Percentiles rank a stretch among this genome's conserved stretches.
phyloP scores from a whole-genome alignment of 2,113 vertebrate species.

The human (Homo sapiens) region GRCh38 chr20:42328501-42329000 shows the following conservation, averaged over 20 bases:
- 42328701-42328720: neutral
- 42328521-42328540: neutral
- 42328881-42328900: conserved; percentile 54
- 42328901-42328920: conserved; percentile 66
- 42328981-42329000: neutral
- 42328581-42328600: neutral
- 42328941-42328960: conserved; percentile 10
- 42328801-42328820: neutral
- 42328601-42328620: conserved; percentile 22
- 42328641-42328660: neutral
- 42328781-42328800: neutral
- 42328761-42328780: neutral
- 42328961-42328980: neutral
- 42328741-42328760: neutral
- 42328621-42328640: neutral
- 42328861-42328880: conserved; percentile 50
- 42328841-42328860: neutral
- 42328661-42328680: neutral
- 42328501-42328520: neutral
- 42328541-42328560: neutral
- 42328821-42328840: neutral
- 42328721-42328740: neutral
- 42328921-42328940: conserved; percentile 59
- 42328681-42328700: neutral
- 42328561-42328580: neutral